Evolutionary conservation across 2,888 invertebrate genomes (phyloP).

Genomic region (Mamestra brassicae): DNA sequence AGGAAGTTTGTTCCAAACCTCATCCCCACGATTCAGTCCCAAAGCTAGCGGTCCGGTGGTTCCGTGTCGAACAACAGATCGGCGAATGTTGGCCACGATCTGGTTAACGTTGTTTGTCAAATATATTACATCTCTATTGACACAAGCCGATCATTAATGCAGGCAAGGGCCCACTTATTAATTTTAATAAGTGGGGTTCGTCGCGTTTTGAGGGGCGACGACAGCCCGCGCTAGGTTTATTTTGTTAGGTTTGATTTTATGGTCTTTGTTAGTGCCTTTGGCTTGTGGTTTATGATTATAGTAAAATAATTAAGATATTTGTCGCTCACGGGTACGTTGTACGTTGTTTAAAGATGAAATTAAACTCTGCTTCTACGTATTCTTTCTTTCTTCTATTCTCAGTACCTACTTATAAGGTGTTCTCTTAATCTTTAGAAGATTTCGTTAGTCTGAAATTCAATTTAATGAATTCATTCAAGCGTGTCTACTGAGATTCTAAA

Average conservation of each 20-base stretch:
- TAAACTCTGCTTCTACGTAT: background rate
- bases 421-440: background rate
- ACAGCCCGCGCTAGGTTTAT: constrained; percentile 79
- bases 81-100: constrained; percentile 69
- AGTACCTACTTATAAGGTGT: background rate
- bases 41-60: constrained; percentile 2
- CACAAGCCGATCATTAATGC: constrained; percentile 89
- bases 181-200: constrained; percentile 90
- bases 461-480: too few relatives aligned
- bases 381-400: too few relatives aligned
- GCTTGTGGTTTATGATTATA: constrained; percentile 49
- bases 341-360: background rate
- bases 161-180: constrained; percentile 89
- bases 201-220: constrained; percentile 81
- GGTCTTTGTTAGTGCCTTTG: constrained; percentile 68
- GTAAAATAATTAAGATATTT: constrained; percentile 38
- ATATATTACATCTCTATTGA: constrained; percentile 89
- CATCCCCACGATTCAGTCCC: background rate
- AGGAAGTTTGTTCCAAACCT: background rate
- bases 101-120: constrained; percentile 87
- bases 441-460: background rate
- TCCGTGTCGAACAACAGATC: constrained; percentile 61
- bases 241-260: constrained; percentile 89
- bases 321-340: background rate
- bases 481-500: too few relatives aligned